These are phyloP conservation scores for Metridium senile DNA, from an alignment of 92 coral and sea anemone genomes.

Conservation along the genomic window DNA sequence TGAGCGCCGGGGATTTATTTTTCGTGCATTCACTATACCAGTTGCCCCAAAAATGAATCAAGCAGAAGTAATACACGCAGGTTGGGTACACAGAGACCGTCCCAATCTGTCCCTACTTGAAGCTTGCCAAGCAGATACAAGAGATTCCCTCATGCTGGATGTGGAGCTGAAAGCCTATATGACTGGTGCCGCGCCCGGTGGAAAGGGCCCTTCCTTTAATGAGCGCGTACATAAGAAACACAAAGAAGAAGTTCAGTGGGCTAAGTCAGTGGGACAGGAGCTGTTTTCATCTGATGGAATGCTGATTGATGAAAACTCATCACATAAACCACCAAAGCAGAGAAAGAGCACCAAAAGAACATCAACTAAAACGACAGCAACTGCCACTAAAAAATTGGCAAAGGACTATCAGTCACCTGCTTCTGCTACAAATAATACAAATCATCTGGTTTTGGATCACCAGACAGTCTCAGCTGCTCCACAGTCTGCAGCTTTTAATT, in stretches of 20 bases:
- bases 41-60: slow-evolving; percentile 36
- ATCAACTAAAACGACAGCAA: too few species aligned
- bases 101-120: slow-evolving; percentile 36
- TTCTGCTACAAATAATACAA: too few species aligned
- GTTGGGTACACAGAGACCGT: slow-evolving; percentile 42
- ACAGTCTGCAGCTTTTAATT: too few species aligned
- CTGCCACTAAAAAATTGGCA: too few species aligned
- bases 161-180: slow-evolving; percentile 27
- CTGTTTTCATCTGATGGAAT: too few species aligned
- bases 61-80: slow-evolving; percentile 48
- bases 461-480: too few species aligned
- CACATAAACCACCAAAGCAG: too few species aligned
- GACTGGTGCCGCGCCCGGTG: slow-evolving; percentile 21
- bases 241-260: slow-evolving; percentile 4
- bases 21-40: slow-evolving; percentile 30
- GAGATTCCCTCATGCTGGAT: slow-evolving; percentile 36
- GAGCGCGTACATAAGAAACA: background rate
- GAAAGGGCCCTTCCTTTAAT: slow-evolving; percentile 40
- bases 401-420: too few species aligned
- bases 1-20: slow-evolving; percentile 30
- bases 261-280: background rate
- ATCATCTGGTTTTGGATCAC: too few species aligned
- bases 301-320: too few species aligned
- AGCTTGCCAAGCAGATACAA: slow-evolving; percentile 29
- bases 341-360: too few species aligned